Conservation (phyloP, 2,113 vertebrate genomes). For the Cyphomyrus discorhynchus region DNA sequence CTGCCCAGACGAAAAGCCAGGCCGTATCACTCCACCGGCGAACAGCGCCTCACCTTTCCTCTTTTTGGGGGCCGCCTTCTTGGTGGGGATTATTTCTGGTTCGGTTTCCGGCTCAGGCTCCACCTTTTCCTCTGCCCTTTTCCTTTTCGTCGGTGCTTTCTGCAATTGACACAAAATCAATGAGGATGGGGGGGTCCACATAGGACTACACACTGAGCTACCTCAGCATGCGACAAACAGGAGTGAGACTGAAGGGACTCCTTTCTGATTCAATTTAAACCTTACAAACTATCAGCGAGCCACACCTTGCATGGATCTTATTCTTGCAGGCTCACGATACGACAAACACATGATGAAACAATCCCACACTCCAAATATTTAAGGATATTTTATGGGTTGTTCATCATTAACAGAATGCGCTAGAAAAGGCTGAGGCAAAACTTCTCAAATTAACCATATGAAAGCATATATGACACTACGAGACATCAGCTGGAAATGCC, state of each 20-base stretch:
- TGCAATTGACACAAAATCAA: not conserved
- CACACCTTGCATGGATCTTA: not conserved
- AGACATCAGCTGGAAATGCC: not conserved
- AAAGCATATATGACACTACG: not conserved
- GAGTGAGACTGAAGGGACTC: not conserved
- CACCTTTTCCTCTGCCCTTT: not conserved
- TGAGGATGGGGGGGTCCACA: not conserved
- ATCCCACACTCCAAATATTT: not conserved
- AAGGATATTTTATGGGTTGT: not conserved
- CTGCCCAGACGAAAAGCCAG: too few relatives aligned
- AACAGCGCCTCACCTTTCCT: not conserved
- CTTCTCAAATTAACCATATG: not conserved
- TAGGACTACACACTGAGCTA: not conserved
- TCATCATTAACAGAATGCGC: not conserved
- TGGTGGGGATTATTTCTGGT: not conserved
- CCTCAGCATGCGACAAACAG: not conserved
- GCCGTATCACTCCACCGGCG: not conserved
- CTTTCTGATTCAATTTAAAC: not conserved
- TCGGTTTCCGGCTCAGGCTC: not conserved
- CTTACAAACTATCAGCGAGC: not conserved
- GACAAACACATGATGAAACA: not conserved
- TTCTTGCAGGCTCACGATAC: not conserved
- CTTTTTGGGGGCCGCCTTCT: not conserved
- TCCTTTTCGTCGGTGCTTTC: not conserved
- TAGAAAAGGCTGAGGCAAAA: not conserved